Evolutionary conservation across 2,797 vertebrate genomes (phyloP), one percentile per base, ranked within the genome.

Genomic region (Pitangus sulphuratus): DNA sequence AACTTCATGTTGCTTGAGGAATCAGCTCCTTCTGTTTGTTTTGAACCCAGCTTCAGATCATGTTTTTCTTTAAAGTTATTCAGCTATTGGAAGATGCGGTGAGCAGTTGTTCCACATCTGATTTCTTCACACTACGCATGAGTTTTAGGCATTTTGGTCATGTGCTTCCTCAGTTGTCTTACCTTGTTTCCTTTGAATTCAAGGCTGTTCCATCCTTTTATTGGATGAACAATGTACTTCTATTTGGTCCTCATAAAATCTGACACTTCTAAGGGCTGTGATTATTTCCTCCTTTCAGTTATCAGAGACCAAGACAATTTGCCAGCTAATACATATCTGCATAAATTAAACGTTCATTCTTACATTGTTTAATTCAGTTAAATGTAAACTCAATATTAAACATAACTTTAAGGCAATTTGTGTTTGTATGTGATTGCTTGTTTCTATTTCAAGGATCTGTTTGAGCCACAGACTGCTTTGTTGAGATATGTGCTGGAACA

Each of bases 401-500:
- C 37, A 39, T 93, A 44, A 74, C 93, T 80, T 94, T 96, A 81
- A 97, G 95, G 90, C 93, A 97, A 66, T 95, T 74, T 64, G 53
- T 88, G 66, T 94, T 91, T 94, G 89, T 87, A 40, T 95, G 87
- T 97, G 90, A 93, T 96, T 92, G 40, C 50, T 92, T 97, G 21
- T 96, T 97, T 94, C 69, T 97, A 96, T 97, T 90, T 96, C 40
- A 98, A 99, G 99, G 99, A 99, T 98, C 98, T 99, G 77, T 99
- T 99, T 98, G 99, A 99, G 97, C 99, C 99, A 6, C 99, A 99
- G 98, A 99, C 99, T 33, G 99, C 98, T 89, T 97, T 99, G 95
- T 98, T 99, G 97, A 98, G 99, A 97, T 99, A 99, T 61, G 99
- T 99, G 91, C 98, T 99, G 97, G 99, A 99, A 90, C 99, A 99